phyloP scores from a whole-genome alignment of 2,113 vertebrate species.

The Tyto alba region DNA sequence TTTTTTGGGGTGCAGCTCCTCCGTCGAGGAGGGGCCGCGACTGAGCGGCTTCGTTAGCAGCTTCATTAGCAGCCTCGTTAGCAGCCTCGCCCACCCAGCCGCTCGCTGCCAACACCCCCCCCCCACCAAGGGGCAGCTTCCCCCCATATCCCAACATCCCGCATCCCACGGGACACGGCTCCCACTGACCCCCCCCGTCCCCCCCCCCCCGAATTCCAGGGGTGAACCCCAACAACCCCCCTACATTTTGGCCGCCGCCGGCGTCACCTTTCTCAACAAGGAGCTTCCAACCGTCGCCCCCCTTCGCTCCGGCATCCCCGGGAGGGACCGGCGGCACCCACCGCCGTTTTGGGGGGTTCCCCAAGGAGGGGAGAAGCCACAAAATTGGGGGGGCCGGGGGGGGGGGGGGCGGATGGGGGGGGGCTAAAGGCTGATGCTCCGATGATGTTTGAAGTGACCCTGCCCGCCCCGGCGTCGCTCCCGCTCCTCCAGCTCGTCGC shows the following conservation, averaged over 20 bases:
- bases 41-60: too few relatives aligned
- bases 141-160: not conserved
- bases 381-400: too few relatives aligned
- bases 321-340: not conserved
- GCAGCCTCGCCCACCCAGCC: not conserved
- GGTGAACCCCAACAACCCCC: not conserved
- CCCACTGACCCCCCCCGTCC: not conserved
- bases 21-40: not conserved
- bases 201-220: not conserved
- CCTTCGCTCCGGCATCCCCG: not conserved
- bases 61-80: not conserved
- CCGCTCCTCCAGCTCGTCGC: slow-evolving; percentile 46
- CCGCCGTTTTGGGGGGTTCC: not conserved
- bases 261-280: not conserved
- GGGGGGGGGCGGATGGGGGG: too few relatives aligned
- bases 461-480: slow-evolving; percentile 52
- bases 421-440: slow-evolving; percentile 81
- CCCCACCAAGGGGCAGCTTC: not conserved
- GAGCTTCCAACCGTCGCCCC: not conserved
- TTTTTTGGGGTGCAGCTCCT: not conserved
- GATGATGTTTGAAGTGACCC: slow-evolving; percentile 76
- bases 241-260: not conserved
- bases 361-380: too few relatives aligned
- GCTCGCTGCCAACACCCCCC: not conserved
- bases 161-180: not conserved